Evolutionary conservation across 1,140 invertebrate species (phyloP), one percentile per base, ranked within the genome.

Genomic region (Lordiphosa mommai): DNA sequence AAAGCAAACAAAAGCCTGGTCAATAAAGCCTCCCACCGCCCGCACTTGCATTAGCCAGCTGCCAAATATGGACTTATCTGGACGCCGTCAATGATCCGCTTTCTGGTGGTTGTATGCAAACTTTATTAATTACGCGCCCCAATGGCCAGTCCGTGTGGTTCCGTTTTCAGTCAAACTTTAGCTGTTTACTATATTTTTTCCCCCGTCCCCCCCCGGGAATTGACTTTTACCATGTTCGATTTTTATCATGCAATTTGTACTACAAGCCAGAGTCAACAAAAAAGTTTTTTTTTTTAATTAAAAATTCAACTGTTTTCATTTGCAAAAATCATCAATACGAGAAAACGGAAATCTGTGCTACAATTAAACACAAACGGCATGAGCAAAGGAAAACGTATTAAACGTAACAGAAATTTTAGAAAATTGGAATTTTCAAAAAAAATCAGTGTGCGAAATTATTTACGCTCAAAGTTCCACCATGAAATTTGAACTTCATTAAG

Each of bases 111-210:
- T 64, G 58, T 50, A 67, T 80, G 71, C 66, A 57, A 80, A 80
- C 76, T 80, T 80, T 80, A 56, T 82, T 82, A 80, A 82, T 80
- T 80, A 84, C 47, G 29, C 67, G 71, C 76, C 48, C 50, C 65
- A 67, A 55, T 82, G 76, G 29, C 17, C 57, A 38, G 46, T 44
- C 32, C 48, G n/a, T 27, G 23, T 27, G 23, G 23, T 27, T 6
- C 23, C 7, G 7, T 27, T 27, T 27, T 6, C 23, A 27, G 4
- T 17, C 4, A 47, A 82, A 71, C 46, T 76, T 80, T 61, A 29
- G 34, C 50, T 71, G 43, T 61, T 80, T 80, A 66, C 44, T 67
- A 50, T 50, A 50, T 43, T 38, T 17, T 9, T 14, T 20, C 16
- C n/a, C n/a, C n/a, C n/a, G 7, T 14, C 2, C 7, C 14, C 38